Evolutionary conservation across 2,113 vertebrate genomes (phyloP).

Genomic region (Dicaeum eximium): DNA sequence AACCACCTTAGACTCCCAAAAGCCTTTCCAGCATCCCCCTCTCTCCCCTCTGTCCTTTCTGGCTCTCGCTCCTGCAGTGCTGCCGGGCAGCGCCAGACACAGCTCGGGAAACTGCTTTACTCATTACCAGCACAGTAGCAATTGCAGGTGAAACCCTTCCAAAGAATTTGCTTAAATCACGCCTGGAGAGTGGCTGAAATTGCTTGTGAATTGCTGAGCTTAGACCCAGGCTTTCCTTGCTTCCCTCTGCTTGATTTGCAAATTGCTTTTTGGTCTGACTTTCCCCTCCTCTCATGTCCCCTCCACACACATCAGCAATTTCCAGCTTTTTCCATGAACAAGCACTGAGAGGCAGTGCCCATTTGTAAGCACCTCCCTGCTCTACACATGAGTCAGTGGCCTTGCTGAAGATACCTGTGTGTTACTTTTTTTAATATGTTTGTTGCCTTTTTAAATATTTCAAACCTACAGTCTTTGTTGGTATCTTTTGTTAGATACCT

Average conservation of each 20-base stretch:
- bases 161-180: constrained; percentile 22
- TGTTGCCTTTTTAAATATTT: not conserved
- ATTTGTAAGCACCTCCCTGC: not conserved
- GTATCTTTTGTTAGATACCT: not conserved
- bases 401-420: not conserved
- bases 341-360: not conserved
- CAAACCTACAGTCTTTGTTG: not conserved
- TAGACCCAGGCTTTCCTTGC: not conserved
- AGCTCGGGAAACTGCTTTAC: not conserved
- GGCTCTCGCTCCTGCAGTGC: not conserved
- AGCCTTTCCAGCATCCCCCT: not conserved
- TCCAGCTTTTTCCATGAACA: not conserved
- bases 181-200: not conserved
- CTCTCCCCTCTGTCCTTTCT: not conserved
- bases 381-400: not conserved
- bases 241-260: not conserved
- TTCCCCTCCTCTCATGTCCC: not conserved
- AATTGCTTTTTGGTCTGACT: not conserved
- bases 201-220: not conserved
- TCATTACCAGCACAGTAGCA: constrained; percentile 11
- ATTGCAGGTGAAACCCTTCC: not conserved
- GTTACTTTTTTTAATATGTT: not conserved
- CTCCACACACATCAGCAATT: not conserved
- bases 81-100: not conserved
- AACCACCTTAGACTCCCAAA: not conserved